Base-by-base conservation (phyloP, 30 jellyfish, hydroid and myxozoan species). In the Sanderia malayensis region DNA sequence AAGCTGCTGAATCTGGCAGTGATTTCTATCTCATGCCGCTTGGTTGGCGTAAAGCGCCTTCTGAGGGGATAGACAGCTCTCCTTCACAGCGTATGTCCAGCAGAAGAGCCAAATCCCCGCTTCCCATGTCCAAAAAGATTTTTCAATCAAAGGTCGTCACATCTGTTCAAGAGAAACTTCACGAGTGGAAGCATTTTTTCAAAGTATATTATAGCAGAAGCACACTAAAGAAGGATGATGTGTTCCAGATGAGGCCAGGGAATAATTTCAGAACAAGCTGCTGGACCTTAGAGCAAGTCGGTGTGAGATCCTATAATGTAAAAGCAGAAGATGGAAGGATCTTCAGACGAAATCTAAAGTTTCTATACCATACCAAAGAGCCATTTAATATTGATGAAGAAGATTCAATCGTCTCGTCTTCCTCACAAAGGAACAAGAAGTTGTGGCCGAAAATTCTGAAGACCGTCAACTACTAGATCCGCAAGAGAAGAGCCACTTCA, bases 91-190 rank as follows among this genome's bases (percentile, higher is more conserved):
- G 80, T 10, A 62, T 76, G 18, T 58, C 47, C 55, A 63, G 80
- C 88, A 46, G 88, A 31, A 31, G 81, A 37, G 65, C 70, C 41
- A 76, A 30, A 47, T 6, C 88, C 31, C 66, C 41, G 75, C 75
- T 73, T 58, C 75, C 86, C 76, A 74, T 18, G 61, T 4, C 73
- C 58, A 46, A 47, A 58, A 46, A 46, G 58, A 61, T 70, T 70
- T 70, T 44, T 33, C 24, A 70, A 46, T 70, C 82, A 15, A 46
- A 70, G 30, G 58, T 46, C 1, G 53, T 33, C 70, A 46, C 44
- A 45, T 69, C 70, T n/a, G n/a, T n/a, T n/a, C n/a, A n/a, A n/a
- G n/a, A n/a, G n/a, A n/a, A n/a, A n/a, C n/a, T n/a, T n/a, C n/a
- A n/a, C n/a, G n/a, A n/a, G 22, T 25, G 73, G 44, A 52, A 69